Base-by-base conservation (phyloP, 2,797 vertebrate species). In the Brachyalestes nurse region DNA sequence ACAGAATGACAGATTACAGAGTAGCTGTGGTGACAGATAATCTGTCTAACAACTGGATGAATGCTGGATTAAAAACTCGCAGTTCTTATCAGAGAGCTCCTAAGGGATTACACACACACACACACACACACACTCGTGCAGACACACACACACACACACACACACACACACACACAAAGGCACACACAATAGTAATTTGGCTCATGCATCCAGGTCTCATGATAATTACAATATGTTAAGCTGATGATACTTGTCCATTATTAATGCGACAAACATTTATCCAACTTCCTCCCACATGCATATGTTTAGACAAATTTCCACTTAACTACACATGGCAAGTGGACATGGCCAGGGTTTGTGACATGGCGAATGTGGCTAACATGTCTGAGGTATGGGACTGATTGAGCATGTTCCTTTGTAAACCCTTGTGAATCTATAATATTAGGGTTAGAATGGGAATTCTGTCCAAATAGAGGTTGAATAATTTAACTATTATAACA, bases 41-140 rank as follows among this genome's bases (percentile, higher is more conserved):
- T 85, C 82, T 82, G 84, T 85, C 84, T 58, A 83, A 74, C 75
- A 76, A 81, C 82, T 80, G 83, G 66, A 75, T 85, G 77, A 87
- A 84, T 62, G 77, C 83, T 83, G 75, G 79, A 85, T 84, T 87
- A 78, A 75, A 85, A 82, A 87, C 83, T 85, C 69, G 51, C 42
- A 62, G 64, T 75, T 79, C 69, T 83, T 85, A 83, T 83, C 81
- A 75, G 55, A 79, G 74, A 81, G 75, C 73, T 79, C 76, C 73
- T 76, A 23, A 47, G 73, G 79, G 78, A 86, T 85, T 85, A 87
- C 77, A 84, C 72, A 78, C 55, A 75, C 8, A 40, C 51, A 19
- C 61, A 58, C 38, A 67, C 62, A 66, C 21, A 66, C 49, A 51
- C 49, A 14, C 28, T 28, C 3, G 28, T 28, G 28, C 28, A 28